Evolutionary conservation across 2,113 vertebrate genomes (phyloP), one percentile per base, ranked within the genome.

Genomic region (Charadrius vociferus): DNA sequence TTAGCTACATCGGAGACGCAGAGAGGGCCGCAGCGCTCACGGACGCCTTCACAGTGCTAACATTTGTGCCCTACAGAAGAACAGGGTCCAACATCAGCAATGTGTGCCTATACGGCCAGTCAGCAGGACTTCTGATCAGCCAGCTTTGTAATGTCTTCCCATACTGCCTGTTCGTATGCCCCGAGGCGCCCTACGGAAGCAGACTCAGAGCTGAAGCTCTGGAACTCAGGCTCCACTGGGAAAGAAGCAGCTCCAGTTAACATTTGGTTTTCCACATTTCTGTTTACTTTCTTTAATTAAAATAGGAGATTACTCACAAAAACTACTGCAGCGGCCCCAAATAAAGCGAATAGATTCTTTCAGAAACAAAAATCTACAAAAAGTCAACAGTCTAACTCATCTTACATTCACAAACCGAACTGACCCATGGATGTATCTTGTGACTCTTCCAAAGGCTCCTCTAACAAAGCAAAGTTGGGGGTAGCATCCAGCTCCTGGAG

Each of bases 1-100:
- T 20, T 32, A 29, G 37, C 23, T 78, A 27, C 0, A 0, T 14
- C 14, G 39, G 30, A 78, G 36, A 12, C 67, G 49, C 49, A 80
- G 71, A 18, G 0, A 2, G 24, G 47, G 10, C 37, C 47, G 45
- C 14, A 34, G 81, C 0, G 0, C 47, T 59, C 0, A 0, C 1
- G 2, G 22, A 14, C 23, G 12, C 30, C 80, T 81, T 86, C 18
- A 13, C 0, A 52, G 71, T 15, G 18, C 67, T 55, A 52, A 68
- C 14, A 16, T 55, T 67, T 21, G 7, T 86, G 66, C 21, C 19
- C 29, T 22, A 8, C 43, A 29, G 36, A 43, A 49, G 13, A 77
- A 72, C 12, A 32, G 27, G 10, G 7, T 53, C 49, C 59, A 27
- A 3, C 0, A 2, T 34, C 0, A 9, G 36, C 23, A 29, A 5